These are phyloP conservation scores for Felis catus DNA, from an alignment of 2,113 vertebrate species.

Conservation along the genomic window F.catus_Fca126_mat1.0 CM031423.1:41656501-41657000, in stretches of 20 bases:
- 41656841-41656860: neutral
- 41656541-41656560: neutral
- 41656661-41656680: neutral
- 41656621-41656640: neutral
- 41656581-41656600: neutral
- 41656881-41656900: neutral
- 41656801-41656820: neutral
- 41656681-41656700: neutral
- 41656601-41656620: neutral
- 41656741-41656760: neutral
- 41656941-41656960: neutral
- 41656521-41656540: neutral
- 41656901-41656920: neutral
- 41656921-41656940: neutral
- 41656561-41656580: neutral
- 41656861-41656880: neutral
- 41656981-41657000: neutral
- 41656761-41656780: neutral
- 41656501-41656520: conserved; percentile 10
- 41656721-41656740: neutral
- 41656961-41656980: neutral
- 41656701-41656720: neutral
- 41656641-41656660: neutral
- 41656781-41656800: neutral
- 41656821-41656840: neutral